Evolutionary conservation across 2,113 vertebrate genomes (phyloP).

Genomic region (Podilymbus podiceps): DNA sequence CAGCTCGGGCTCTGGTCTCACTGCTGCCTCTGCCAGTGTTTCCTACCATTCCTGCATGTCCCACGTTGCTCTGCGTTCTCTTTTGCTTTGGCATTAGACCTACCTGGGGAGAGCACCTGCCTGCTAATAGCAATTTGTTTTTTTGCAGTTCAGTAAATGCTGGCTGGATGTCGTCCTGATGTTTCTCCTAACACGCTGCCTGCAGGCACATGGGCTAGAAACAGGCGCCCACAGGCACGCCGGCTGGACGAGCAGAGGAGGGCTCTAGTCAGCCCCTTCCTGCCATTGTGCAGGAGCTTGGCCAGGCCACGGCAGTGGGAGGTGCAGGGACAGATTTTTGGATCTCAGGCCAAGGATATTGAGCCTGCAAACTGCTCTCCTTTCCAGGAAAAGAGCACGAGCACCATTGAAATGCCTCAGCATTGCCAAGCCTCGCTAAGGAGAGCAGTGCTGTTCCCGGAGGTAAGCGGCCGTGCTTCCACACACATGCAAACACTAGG

Average conservation of each 20-base stretch:
- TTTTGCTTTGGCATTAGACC: not conserved
- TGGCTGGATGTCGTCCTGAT: not conserved
- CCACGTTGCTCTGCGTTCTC: accelerated
- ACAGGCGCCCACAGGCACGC: accelerated
- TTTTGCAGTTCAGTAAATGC: not conserved
- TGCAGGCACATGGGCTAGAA: not conserved
- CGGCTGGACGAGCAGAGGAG: not conserved
- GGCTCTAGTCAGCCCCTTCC: not conserved
- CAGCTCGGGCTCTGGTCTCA: not conserved
- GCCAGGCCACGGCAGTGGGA: not conserved
- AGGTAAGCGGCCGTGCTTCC: not conserved
- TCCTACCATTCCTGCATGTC: not conserved
- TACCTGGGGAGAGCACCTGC: not conserved
- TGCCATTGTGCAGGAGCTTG: not conserved
- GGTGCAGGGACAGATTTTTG: not conserved
- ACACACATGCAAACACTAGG: not conserved
- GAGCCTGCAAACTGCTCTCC: not conserved
- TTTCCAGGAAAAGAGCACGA: not conserved
- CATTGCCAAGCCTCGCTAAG: not conserved
- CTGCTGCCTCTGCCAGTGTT: not conserved
- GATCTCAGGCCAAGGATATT: not conserved
- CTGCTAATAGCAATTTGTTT: not conserved
- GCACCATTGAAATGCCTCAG: not conserved
- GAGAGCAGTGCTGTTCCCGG: not conserved
- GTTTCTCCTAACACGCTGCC: not conserved